Evolutionary conservation across 1,140 invertebrate species (phyloP).

Genomic region (Lepidotrigona ventralis): DNA sequence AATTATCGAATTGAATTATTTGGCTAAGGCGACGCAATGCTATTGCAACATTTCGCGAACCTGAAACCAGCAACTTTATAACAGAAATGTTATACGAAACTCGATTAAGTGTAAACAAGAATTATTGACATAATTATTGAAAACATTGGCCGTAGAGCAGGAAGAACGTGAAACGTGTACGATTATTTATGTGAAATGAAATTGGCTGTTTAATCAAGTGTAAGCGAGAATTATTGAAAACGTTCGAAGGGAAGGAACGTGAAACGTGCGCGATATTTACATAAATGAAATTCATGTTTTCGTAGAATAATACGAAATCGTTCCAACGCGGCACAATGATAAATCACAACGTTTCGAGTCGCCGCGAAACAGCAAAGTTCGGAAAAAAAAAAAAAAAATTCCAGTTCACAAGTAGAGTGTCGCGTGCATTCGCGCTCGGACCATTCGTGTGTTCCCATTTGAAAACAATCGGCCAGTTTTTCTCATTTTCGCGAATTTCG

Average conservation of each 20-base stretch:
- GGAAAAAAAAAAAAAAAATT: not conserved
- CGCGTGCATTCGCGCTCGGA: no score
- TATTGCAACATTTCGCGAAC: no score
- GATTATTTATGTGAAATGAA: no score
- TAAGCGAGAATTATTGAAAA: not conserved
- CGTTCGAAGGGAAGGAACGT: not conserved
- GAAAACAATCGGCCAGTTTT: not conserved
- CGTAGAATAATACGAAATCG: not conserved
- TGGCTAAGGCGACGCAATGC: not conserved
- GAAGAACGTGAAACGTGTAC: not conserved
- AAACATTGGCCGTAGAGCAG: not conserved
- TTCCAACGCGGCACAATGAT: no score
- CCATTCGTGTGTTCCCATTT: not conserved
- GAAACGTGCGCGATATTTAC: not conserved
- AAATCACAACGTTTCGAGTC: not conserved
- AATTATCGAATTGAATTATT: no score
- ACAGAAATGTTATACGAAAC: no score
- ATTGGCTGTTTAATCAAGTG: not conserved
- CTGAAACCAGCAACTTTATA: not conserved
- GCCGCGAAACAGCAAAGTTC: not conserved
- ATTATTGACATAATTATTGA: not conserved
- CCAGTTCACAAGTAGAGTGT: no score
- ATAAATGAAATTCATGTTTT: not conserved
- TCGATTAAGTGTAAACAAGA: conserved; percentile 7
- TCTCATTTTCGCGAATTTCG: not conserved